phyloP scores from a whole-genome alignment of 1,140 invertebrate species.

The Mesaphorura yosii region DNA sequence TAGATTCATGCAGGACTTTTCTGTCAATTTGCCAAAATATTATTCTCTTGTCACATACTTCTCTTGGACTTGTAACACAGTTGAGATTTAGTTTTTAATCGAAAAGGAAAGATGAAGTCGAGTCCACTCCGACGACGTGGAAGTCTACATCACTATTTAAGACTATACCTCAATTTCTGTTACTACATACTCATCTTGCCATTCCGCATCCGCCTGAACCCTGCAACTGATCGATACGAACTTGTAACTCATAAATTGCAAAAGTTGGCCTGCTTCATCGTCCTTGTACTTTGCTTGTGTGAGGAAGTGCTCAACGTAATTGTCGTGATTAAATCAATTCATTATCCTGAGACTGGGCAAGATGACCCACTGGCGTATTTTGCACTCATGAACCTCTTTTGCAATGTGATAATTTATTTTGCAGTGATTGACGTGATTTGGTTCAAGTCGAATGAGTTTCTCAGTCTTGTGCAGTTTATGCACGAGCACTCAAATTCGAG shows the following conservation, averaged over 20 bases:
- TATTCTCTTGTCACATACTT: too few relatives aligned
- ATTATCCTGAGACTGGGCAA: not conserved
- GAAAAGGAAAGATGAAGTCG: too few relatives aligned
- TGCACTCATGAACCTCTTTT: not conserved
- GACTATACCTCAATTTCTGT: not conserved
- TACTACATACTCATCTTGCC: not conserved
- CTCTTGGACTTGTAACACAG: too few relatives aligned
- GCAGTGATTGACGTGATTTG: not conserved
- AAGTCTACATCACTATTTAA: constrained; percentile 1
- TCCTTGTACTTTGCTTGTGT: too few relatives aligned
- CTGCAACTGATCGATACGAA: not conserved
- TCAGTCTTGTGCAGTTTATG: too few relatives aligned
- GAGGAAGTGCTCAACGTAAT: not conserved
- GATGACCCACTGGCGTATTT: not conserved
- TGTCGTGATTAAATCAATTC: not conserved
- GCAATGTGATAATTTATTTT: not conserved
- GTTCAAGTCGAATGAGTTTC: not conserved
- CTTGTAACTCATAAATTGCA: not conserved
- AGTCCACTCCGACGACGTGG: too few relatives aligned
- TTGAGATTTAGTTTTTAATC: too few relatives aligned
- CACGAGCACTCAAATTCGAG: too few relatives aligned
- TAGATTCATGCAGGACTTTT: too few relatives aligned
- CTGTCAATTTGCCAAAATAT: too few relatives aligned
- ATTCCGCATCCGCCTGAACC: not conserved
- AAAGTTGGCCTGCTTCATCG: not conserved